Evolutionary conservation across 2,113 vertebrate species (phyloP).

Genomic region (Syngnathus scovelli): DNA sequence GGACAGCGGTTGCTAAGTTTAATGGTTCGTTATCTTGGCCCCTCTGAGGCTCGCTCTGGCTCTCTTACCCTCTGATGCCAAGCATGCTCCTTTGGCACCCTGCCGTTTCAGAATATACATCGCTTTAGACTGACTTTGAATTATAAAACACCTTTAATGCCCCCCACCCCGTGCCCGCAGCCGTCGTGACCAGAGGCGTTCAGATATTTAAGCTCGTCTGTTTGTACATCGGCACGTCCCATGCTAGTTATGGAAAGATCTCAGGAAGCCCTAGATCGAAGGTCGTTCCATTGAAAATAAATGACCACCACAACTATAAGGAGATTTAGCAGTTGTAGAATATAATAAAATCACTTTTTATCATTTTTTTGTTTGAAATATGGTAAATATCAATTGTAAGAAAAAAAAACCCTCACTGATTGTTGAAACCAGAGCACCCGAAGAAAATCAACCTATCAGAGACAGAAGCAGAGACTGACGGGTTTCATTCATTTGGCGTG

Average conservation of each 20-base stretch:
- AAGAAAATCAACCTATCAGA: neutral
- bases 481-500: neutral
- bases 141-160: constrained; percentile 42
- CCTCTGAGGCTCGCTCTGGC: constrained; percentile 47
- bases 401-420: neutral
- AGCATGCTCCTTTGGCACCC: constrained; percentile 55
- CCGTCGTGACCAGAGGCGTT: neutral
- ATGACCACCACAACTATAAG: neutral
- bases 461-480: neutral
- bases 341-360: neutral
- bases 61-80: constrained; percentile 28
- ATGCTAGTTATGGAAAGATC: neutral
- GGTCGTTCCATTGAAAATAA: neutral
- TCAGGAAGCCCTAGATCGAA: neutral
- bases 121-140: constrained; percentile 54
- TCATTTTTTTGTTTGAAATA: neutral
- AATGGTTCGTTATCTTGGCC: constrained; percentile 68
- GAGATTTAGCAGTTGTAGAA: too few species aligned
- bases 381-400: too few species aligned
- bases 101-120: constrained; percentile 49
- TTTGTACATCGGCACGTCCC: neutral
- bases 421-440: neutral
- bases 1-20: constrained; percentile 61
- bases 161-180: neutral
- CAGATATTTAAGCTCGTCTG: neutral